Evolutionary conservation across 2,888 invertebrate species (phyloP), one percentile per base, ranked within the genome.

Genomic region (Tetragonisca angustula): DNA sequence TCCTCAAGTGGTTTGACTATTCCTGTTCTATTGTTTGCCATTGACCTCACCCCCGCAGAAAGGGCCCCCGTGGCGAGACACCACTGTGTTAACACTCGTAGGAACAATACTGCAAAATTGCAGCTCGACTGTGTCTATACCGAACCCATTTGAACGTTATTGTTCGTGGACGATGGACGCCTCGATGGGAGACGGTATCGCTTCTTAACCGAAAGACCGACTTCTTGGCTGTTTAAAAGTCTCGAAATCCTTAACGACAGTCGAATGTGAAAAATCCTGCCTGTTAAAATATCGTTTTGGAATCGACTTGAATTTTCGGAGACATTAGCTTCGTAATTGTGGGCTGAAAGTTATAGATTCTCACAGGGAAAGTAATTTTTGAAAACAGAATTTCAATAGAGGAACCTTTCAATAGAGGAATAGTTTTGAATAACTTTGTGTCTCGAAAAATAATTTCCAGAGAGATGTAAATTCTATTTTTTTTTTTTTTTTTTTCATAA

Each of bases 1-100:
- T 43, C 61, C 59, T 92, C 91, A 84, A 93, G 93, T 91, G 91
- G 91, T 87, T 91, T 86, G 87, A 84, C 90, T 90, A 90, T 92
- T 86, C 86, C 83, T 43, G 72, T 65, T 82, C 86, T 76, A 92
- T 92, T 92, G 89, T 91, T 88, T 88, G 90, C 78, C 76, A 59
- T 36, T 43, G 79, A 21, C 50, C 76, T 81, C 81, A 80, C 79
- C 77, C 74, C 73, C 70, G 72, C 76, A 62, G 50, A 76, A 78
- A 65, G 81, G 61, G 27, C 64, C 76, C 71, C 81, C 56, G 71
- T 49, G 69, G 86, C 67, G 65, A 73, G 76, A 70, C 64, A 69
- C 76, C 69, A 72, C 86, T 77, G 79, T 70, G 87, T 84, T 89
- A 89, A 90, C 88, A 82, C 77, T 76, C 78, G 68, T 81, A 86